phyloP scores from a whole-genome alignment of 2,797 vertebrate genomes.

The Oryzias dopingdopingensis region DNA sequence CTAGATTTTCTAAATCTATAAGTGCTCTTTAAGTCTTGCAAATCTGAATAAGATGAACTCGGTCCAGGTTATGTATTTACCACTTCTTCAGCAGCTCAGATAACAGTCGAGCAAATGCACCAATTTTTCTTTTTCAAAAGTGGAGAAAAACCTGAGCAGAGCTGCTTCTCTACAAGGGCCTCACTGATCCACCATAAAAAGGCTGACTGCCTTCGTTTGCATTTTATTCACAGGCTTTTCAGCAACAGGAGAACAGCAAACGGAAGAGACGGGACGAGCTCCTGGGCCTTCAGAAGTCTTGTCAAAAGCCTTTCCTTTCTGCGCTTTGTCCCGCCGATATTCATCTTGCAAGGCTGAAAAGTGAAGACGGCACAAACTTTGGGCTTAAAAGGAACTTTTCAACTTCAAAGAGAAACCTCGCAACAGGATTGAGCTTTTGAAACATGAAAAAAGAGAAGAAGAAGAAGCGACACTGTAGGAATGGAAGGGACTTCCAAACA shows the following conservation, averaged over 20 bases:
- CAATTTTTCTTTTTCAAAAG: slow-evolving; percentile 72
- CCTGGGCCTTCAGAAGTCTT: slow-evolving; percentile 74
- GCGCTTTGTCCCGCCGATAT: slow-evolving; percentile 76
- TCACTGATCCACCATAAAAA: slow-evolving; percentile 76
- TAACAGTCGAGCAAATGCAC: slow-evolving; percentile 62
- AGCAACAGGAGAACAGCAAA: slow-evolving; percentile 71
- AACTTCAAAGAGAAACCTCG: slow-evolving; percentile 72
- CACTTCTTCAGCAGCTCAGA: slow-evolving; percentile 57
- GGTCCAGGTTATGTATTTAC: slow-evolving; percentile 53
- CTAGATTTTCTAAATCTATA: not conserved
- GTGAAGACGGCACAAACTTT: slow-evolving; percentile 72
- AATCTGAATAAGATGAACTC: slow-evolving; percentile 21
- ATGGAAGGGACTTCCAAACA: slow-evolving; percentile 63
- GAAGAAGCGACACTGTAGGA: slow-evolving; percentile 54
- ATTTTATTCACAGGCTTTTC: slow-evolving; percentile 76
- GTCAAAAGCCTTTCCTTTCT: slow-evolving; percentile 73
- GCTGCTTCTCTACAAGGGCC: slow-evolving; percentile 71
- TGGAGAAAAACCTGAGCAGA: slow-evolving; percentile 69
- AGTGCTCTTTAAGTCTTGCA: slow-evolving; percentile 4
- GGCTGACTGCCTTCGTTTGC: slow-evolving; percentile 73
- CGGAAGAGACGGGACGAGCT: slow-evolving; percentile 73
- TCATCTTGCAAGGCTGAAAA: slow-evolving; percentile 77
- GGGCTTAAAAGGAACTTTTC: slow-evolving; percentile 75
- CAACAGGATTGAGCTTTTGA: slow-evolving; percentile 71
- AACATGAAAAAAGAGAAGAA: slow-evolving; percentile 40